Percentiles rank a stretch among this genome's conserved stretches.
phyloP scores from a whole-genome alignment of 2,113 vertebrate genomes.

The Opisthocomus hoazin region DNA sequence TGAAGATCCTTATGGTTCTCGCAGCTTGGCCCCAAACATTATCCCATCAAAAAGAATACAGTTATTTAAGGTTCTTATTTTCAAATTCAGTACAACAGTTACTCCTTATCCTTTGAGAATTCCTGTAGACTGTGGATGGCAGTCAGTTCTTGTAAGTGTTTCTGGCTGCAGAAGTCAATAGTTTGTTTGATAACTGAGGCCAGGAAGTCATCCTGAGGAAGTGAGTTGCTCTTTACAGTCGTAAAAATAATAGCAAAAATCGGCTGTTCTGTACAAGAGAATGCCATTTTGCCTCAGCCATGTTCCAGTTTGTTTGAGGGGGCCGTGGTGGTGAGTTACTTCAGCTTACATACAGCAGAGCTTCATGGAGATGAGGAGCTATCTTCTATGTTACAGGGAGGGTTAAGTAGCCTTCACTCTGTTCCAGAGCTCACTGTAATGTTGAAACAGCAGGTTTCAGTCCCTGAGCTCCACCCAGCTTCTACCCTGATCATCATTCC shows the following conservation, averaged over 20 bases:
- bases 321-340: neutral
- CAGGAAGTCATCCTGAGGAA: neutral
- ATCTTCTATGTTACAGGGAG: neutral
- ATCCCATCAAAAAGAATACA: neutral
- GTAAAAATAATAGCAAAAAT: neutral
- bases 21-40: neutral
- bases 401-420: neutral
- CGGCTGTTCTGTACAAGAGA: neutral
- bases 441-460: neutral
- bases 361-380: neutral
- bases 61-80: neutral
- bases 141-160: neutral
- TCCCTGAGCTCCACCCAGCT: neutral
- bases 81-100: neutral
- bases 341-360: neutral
- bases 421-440: neutral
- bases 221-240: neutral
- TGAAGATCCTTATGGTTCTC: neutral
- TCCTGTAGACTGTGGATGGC: neutral
- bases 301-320: too few relatives aligned
- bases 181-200: neutral
- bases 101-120: neutral
- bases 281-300: neutral
- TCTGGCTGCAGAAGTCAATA: neutral
- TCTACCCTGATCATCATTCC: neutral